Evolutionary conservation across 1,140 invertebrate species (phyloP).

Genomic region (Pemphigus obesinymphae): DNA sequence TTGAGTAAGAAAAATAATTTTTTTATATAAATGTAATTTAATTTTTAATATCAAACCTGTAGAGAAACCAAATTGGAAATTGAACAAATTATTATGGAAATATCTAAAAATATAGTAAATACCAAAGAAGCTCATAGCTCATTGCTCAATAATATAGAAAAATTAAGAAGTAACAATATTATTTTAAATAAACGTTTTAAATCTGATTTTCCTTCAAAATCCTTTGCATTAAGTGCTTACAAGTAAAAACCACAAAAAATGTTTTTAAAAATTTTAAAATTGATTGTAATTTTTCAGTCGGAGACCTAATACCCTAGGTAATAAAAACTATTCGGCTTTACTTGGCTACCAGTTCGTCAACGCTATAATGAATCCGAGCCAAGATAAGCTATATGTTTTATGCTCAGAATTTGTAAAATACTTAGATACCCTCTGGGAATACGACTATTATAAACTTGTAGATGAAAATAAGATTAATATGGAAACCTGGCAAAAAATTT

Average conservation of each 20-base stretch:
- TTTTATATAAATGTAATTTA: not conserved
- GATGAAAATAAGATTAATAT: constrained; percentile 29
- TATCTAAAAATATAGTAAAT: not conserved
- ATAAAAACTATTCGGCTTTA: not conserved
- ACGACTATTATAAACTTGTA: constrained; percentile 32
- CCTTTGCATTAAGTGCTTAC: constrained; percentile 14
- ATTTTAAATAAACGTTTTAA: constrained; percentile 28
- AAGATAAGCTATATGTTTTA: not conserved
- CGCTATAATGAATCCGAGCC: not conserved
- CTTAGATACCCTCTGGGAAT: not conserved
- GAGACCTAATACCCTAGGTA: constrained; percentile 4
- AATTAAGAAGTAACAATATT: not conserved
- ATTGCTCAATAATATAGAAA: constrained; percentile 12
- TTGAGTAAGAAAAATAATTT: not conserved
- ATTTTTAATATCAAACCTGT: not conserved
- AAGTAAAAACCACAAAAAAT: constrained; percentile 25
- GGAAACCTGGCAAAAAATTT: constrained; percentile 21
- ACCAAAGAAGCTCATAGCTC: not conserved
- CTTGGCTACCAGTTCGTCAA: constrained; percentile 32
- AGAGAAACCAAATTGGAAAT: not conserved
- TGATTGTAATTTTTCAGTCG: not conserved
- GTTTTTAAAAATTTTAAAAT: not conserved
- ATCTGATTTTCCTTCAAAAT: constrained; percentile 13
- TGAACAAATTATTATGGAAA: not conserved
- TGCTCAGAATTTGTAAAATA: not conserved